phyloP scores from a whole-genome alignment of 92 coral and sea anemone species.

The Heliopora coerulea region DNA sequence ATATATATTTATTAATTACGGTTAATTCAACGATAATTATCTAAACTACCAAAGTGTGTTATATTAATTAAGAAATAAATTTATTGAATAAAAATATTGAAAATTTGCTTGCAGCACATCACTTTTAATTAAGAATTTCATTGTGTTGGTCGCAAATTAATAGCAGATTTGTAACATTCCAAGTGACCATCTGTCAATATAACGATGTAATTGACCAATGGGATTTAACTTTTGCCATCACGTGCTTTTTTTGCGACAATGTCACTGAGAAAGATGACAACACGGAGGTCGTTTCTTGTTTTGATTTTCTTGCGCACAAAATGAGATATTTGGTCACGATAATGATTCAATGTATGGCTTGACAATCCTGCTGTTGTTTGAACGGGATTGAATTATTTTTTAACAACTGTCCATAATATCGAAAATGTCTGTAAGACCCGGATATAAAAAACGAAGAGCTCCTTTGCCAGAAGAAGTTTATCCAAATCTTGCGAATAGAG shows the following conservation, averaged over 20 bases:
- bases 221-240: background rate
- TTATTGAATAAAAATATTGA: too few species aligned
- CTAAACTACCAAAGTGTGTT: too few species aligned
- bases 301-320: background rate
- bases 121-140: too few species aligned
- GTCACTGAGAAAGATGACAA: background rate
- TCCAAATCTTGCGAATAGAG: conserved; percentile 8
- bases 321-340: background rate
- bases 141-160: background rate
- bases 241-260: conserved; percentile 12
- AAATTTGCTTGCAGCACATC: too few species aligned
- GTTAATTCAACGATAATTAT: too few species aligned
- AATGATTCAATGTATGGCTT: background rate
- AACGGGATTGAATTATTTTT: too few species aligned
- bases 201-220: conserved; percentile 10
- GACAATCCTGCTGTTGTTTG: background rate
- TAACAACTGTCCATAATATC: too few species aligned
- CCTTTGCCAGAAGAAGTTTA: conserved; percentile 41
- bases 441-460: conserved; percentile 29
- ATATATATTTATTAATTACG: too few species aligned
- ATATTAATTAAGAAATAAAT: too few species aligned
- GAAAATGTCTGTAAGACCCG: conserved; percentile 13
- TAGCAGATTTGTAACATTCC: conserved; percentile 24
- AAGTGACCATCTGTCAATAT: background rate
- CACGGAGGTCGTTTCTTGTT: background rate